Conservation (phyloP, 2,888 invertebrate genomes). For the Pilophorus perplexus region DNA sequence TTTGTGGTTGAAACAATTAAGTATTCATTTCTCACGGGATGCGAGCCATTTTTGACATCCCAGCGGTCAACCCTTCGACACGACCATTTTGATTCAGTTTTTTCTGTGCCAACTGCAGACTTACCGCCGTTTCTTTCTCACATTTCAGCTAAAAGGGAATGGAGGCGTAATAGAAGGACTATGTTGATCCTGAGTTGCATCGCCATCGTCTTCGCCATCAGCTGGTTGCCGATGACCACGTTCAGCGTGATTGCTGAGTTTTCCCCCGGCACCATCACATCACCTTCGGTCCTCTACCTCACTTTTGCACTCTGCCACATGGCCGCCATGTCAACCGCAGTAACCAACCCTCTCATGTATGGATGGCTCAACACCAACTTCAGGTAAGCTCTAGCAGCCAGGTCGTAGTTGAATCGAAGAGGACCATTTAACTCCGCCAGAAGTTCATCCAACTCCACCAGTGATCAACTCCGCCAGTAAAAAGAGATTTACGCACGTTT, state of each 20-base stretch:
- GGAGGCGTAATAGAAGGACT: conserved; percentile 52
- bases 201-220: conserved; percentile 57
- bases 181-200: conserved; percentile 56
- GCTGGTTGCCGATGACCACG: conserved; percentile 60
- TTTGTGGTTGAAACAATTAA: too few species aligned
- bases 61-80: too few species aligned
- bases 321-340: conserved; percentile 59
- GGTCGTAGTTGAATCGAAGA: too few species aligned
- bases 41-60: too few species aligned
- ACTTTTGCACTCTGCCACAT: conserved; percentile 57
- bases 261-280: conserved; percentile 45
- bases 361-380: conserved; percentile 62
- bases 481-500: too few species aligned
- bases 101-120: too few species aligned
- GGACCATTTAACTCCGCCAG: too few species aligned
- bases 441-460: too few species aligned
- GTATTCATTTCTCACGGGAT: too few species aligned
- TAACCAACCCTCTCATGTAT: conserved; percentile 61
- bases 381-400: conserved; percentile 48
- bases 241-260: conserved; percentile 56
- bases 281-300: conserved; percentile 51
- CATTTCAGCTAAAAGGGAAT: conserved; percentile 49
- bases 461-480: too few species aligned
- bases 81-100: too few species aligned
- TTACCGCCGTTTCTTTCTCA: conserved; percentile 32